Conservation (phyloP, 2,113 vertebrate species). For the Sphaerodactylus townsendi region DNA sequence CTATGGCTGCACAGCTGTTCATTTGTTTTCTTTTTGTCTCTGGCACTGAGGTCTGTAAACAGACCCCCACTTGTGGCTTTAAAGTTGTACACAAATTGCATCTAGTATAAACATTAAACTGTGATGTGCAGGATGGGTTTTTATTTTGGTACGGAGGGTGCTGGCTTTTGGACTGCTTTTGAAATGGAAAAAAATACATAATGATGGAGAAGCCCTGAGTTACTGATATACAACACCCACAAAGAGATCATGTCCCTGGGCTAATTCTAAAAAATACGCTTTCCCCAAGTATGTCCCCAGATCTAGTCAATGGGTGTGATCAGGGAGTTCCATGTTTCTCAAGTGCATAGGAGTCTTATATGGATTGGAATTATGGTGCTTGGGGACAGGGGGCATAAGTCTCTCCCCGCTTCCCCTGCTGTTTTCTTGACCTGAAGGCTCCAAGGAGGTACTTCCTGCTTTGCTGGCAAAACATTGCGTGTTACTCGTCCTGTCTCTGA, state of each 20-base stretch:
- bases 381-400: too few relatives aligned
- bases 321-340: too few relatives aligned
- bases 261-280: too few relatives aligned
- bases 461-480: too few relatives aligned
- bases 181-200: background rate
- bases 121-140: background rate
- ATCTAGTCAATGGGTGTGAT: too few relatives aligned
- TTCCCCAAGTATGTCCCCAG: too few relatives aligned
- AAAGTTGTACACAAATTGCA: background rate
- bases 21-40: background rate
- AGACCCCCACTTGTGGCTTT: background rate
- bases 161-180: background rate
- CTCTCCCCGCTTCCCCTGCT: too few relatives aligned
- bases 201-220: background rate
- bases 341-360: too few relatives aligned
- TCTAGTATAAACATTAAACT: constrained; percentile 4
- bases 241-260: too few relatives aligned
- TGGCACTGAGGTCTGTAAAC: background rate
- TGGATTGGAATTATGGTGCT: too few relatives aligned
- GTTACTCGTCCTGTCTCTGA: background rate
- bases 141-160: background rate
- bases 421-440: too few relatives aligned
- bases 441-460: too few relatives aligned
- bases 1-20: background rate
- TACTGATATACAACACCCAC: background rate